A percentile compares a stretch with the other conserved stretches of the same genome.
Evolutionary conservation across 2,888 invertebrate species (phyloP).

Genomic region (Pelosia muscerda): DNA sequence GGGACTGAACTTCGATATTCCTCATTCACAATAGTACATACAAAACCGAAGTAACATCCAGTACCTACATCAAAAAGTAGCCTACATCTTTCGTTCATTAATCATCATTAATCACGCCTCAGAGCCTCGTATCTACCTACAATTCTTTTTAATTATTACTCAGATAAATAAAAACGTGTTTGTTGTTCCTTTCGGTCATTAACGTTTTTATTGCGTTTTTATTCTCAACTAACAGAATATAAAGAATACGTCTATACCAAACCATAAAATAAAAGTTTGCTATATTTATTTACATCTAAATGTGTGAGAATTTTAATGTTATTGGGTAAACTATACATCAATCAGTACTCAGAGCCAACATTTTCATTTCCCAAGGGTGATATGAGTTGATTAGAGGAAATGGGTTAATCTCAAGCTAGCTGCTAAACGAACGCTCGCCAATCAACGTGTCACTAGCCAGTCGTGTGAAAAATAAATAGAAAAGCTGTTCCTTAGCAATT

Average conservation of each 20-base stretch:
- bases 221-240: neutral
- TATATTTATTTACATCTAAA: too few species aligned
- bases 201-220: too few species aligned
- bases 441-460: constrained; percentile 19
- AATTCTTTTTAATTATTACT: too few species aligned
- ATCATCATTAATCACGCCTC: too few species aligned
- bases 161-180: too few species aligned
- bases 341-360: neutral
- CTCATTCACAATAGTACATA: too few species aligned
- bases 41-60: too few species aligned
- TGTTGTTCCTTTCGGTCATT: too few species aligned
- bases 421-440: constrained; percentile 32
- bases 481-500: neutral
- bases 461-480: neutral
- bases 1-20: too few species aligned
- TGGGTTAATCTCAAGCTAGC: constrained; percentile 44
- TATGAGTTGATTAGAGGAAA: constrained; percentile 41
- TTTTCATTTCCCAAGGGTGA: constrained; percentile 39
- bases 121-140: too few species aligned
- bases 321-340: neutral
- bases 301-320: neutral
- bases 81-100: too few species aligned
- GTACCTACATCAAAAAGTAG: too few species aligned
- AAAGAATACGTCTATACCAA: neutral
- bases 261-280: neutral